phyloP scores from a whole-genome alignment of 2,888 invertebrate species.

The Nesidiocoris tenuis region DNA sequence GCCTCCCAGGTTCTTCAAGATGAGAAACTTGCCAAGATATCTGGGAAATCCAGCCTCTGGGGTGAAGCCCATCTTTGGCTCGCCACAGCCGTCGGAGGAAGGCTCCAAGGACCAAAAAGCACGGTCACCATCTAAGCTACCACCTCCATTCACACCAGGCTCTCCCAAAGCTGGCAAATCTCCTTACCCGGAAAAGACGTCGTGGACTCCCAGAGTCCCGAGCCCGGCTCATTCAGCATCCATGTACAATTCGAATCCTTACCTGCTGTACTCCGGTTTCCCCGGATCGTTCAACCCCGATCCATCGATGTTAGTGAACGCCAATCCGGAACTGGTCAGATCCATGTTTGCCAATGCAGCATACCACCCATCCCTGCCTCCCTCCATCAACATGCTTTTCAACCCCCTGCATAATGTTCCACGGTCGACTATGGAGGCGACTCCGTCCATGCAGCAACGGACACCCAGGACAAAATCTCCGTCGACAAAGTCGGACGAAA shows the following conservation, averaged over 20 bases:
- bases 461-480: slow-evolving; percentile 48
- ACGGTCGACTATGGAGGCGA: slow-evolving; percentile 40
- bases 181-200: slow-evolving; percentile 35
- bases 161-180: slow-evolving; percentile 47
- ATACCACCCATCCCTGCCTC: slow-evolving; percentile 51
- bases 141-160: slow-evolving; percentile 49
- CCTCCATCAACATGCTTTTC: slow-evolving; percentile 51
- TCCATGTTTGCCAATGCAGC: slow-evolving; percentile 51
- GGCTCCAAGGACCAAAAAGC: slow-evolving; percentile 43
- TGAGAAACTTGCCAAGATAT: slow-evolving; percentile 60
- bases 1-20: slow-evolving; percentile 62
- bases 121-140: slow-evolving; percentile 47
- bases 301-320: slow-evolving; percentile 38
- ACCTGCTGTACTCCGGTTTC: slow-evolving; percentile 50
- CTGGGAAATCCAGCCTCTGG: slow-evolving; percentile 62
- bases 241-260: slow-evolving; percentile 47
- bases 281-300: slow-evolving; percentile 47
- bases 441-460: slow-evolving; percentile 49
- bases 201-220: slow-evolving; percentile 42
- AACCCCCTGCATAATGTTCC: slow-evolving; percentile 50
- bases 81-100: slow-evolving; percentile 52
- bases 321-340: slow-evolving; percentile 49
- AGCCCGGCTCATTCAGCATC: slow-evolving; percentile 44
- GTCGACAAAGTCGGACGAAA: slow-evolving; percentile 11
- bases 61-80: slow-evolving; percentile 63